Conservation (phyloP, 2,113 vertebrate genomes). For the Hassar affinis region DNA sequence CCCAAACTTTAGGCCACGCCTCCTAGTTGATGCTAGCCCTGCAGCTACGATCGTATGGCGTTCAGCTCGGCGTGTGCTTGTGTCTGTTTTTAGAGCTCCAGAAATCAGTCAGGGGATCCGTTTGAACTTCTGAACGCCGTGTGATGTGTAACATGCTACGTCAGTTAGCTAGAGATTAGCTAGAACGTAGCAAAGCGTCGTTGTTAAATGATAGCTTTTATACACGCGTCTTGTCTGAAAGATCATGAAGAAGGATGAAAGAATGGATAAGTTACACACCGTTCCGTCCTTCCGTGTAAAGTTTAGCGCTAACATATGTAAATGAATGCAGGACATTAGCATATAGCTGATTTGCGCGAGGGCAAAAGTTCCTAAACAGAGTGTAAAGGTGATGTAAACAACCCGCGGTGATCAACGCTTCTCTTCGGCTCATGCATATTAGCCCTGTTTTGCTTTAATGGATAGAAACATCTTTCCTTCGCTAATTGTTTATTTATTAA, state of each 20-base stretch:
- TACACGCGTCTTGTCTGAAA: not conserved
- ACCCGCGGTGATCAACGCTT: not conserved
- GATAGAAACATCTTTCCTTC: conserved; percentile 61
- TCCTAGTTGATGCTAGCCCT: not conserved
- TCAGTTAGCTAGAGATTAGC: not conserved
- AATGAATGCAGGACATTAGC: conserved; percentile 8
- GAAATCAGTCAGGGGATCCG: no score
- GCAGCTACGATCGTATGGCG: not conserved
- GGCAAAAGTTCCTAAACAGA: conserved; percentile 21
- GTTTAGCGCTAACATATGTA: not conserved
- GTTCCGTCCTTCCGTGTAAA: not conserved
- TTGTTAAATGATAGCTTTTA: not conserved
- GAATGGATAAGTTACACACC: not conserved
- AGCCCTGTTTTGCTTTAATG: conserved; percentile 65
- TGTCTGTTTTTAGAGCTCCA: not conserved
- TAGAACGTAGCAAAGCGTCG: not conserved
- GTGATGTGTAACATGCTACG: not conserved
- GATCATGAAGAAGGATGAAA: not conserved
- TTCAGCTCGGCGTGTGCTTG: not conserved
- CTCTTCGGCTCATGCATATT: conserved; percentile 14
- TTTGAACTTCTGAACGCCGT: no score
- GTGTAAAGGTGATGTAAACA: conserved; percentile 23
- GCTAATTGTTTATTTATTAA: conserved; percentile 71
- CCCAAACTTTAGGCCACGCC: not conserved
- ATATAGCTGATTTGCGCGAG: conserved; percentile 3